A percentile compares a stretch with the other conserved stretches of the same genome.
These are phyloP conservation scores for Drosophila ogumai DNA, from an alignment of 1,140 invertebrate genomes.

Conservation along the genomic window DNA sequence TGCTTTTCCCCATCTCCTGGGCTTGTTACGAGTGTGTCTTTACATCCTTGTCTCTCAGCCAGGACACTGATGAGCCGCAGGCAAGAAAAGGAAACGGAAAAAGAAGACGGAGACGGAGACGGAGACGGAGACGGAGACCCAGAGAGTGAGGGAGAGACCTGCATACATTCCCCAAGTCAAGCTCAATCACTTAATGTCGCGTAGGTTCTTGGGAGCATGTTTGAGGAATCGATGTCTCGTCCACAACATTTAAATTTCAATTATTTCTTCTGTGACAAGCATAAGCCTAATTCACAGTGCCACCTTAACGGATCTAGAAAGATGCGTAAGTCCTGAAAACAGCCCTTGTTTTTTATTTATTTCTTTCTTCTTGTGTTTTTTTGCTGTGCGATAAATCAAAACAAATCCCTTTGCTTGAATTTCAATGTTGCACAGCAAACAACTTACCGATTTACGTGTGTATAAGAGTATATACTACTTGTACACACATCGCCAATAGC, in stretches of 20 bases:
- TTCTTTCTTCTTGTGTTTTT: background rate
- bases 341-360: constrained; percentile 12
- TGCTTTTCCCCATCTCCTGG: background rate
- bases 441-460: constrained; percentile 22
- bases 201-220: constrained; percentile 3
- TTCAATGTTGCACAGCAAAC: constrained; percentile 51
- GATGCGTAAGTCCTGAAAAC: constrained; percentile 1
- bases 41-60: constrained; percentile 28
- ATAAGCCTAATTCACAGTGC: constrained; percentile 42
- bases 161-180: constrained; percentile 14
- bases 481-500: background rate
- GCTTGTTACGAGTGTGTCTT: constrained; percentile 38
- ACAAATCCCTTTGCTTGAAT: constrained; percentile 67
- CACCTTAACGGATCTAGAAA: constrained; percentile 24
- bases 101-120: background rate
- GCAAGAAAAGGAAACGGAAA: background rate
- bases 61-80: constrained; percentile 38
- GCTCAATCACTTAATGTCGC: constrained; percentile 37
- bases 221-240: constrained; percentile 36
- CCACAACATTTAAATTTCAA: constrained; percentile 58
- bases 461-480: background rate
- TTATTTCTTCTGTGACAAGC: constrained; percentile 49
- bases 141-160: background rate
- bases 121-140: background rate
- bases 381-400: constrained; percentile 55